phyloP scores from a whole-genome alignment of 2,113 vertebrate genomes.

The Fregata magnificens region DNA sequence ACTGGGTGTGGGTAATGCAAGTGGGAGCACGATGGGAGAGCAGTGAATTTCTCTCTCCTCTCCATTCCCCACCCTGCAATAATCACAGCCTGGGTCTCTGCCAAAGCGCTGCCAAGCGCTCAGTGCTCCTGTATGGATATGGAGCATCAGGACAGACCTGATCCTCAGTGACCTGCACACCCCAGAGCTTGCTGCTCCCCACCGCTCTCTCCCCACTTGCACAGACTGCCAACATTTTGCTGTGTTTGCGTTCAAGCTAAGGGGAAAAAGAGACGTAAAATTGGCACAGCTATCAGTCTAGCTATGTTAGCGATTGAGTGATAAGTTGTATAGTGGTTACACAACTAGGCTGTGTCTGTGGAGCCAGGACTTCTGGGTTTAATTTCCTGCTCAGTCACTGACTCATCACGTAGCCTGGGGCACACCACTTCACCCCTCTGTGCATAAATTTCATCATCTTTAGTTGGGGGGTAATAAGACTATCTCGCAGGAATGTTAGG shows the following conservation, averaged over 20 bases:
- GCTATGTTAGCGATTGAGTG: background rate
- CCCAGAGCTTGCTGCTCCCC: background rate
- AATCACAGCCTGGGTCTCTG: background rate
- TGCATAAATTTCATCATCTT: background rate
- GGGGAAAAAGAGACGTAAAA: background rate
- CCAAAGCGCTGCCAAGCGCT: background rate
- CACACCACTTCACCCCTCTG: background rate
- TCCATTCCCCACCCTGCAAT: background rate
- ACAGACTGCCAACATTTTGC: background rate
- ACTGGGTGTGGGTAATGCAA: background rate
- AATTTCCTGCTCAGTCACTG: slow-evolving; percentile 28
- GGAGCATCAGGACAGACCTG: background rate
- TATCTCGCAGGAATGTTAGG: background rate
- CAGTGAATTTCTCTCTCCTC: background rate
- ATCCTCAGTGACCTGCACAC: background rate
- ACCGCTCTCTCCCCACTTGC: fast-evolving
- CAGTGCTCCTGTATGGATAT: fast-evolving
- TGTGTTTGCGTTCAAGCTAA: background rate
- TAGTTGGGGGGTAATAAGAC: background rate
- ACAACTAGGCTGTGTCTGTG: background rate
- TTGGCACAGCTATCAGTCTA: background rate
- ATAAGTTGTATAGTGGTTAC: background rate
- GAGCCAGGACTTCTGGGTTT: slow-evolving; percentile 18
- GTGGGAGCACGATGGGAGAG: background rate
- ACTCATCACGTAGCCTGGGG: background rate